These are phyloP conservation scores for Harpalus rufipes DNA, from an alignment of 2,888 invertebrate species.

Conservation along the genomic window DNA sequence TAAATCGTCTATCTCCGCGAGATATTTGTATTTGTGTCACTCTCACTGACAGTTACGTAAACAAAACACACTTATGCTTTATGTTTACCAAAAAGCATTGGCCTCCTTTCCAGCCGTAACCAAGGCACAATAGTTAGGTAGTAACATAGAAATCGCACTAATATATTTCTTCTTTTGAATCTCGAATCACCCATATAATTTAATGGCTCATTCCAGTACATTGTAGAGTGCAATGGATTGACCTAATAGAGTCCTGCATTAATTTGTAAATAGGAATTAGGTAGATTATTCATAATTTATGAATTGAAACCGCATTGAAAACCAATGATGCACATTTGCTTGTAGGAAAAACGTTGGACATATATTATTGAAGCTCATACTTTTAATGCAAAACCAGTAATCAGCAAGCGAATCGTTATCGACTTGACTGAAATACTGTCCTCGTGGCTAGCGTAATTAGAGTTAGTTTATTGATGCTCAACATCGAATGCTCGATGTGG, in stretches of 20 bases:
- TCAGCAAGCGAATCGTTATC: constrained; percentile 13
- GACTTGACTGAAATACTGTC: constrained; percentile 14
- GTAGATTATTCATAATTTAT: background rate
- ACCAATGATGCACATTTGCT: background rate
- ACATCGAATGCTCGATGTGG: constrained; percentile 13
- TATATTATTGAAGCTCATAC: background rate
- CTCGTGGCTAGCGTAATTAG: background rate
- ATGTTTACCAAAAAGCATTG: no score
- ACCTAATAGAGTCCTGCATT: background rate
- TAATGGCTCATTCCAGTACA: no score
- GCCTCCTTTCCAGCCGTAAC: no score
- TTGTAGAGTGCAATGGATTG: background rate
- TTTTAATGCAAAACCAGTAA: background rate
- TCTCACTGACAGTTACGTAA: no score
- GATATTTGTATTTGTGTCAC: no score
- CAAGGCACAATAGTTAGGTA: no score
- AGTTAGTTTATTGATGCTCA: constrained; percentile 37
- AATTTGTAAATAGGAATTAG: background rate
- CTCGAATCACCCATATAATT: no score
- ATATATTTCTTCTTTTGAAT: no score
- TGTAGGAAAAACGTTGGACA: background rate
- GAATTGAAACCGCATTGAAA: background rate
- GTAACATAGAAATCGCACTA: no score
- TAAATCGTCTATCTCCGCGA: no score
- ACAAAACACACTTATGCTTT: no score